Conservation (phyloP, 2,113 vertebrate genomes). For the Indicator indicator region DNA sequence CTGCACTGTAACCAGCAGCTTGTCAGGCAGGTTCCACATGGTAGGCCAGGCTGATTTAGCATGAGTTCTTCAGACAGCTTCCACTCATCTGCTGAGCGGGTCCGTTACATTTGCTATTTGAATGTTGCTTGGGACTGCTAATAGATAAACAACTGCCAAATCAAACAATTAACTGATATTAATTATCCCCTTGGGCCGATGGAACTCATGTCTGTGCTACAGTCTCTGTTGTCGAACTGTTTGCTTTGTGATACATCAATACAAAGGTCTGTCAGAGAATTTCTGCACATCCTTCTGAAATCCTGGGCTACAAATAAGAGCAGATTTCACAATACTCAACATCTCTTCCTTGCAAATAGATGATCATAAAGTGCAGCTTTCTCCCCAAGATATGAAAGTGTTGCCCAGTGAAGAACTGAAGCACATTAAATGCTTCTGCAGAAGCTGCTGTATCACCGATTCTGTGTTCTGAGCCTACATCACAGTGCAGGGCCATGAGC, state of each 20-base stretch:
- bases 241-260: not conserved
- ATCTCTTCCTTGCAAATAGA: not conserved
- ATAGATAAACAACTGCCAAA: not conserved
- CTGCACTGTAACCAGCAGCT: not conserved
- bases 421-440: accelerated
- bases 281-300: not conserved
- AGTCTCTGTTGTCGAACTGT: accelerated
- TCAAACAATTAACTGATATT: not conserved
- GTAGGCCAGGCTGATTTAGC: not conserved
- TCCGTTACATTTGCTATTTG: not conserved
- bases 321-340: not conserved
- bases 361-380: not conserved
- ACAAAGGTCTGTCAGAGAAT: not conserved
- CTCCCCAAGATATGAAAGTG: not conserved
- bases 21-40: not conserved
- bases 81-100: not conserved
- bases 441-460: not conserved
- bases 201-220: not conserved
- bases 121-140: not conserved
- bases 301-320: not conserved
- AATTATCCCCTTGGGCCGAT: accelerated
- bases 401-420: not conserved
- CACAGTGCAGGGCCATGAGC: accelerated
- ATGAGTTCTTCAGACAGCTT: not conserved
- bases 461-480: not conserved